phyloP scores from a whole-genome alignment of 2,113 vertebrate species.

The Campylomormyrus numenius region DNA sequence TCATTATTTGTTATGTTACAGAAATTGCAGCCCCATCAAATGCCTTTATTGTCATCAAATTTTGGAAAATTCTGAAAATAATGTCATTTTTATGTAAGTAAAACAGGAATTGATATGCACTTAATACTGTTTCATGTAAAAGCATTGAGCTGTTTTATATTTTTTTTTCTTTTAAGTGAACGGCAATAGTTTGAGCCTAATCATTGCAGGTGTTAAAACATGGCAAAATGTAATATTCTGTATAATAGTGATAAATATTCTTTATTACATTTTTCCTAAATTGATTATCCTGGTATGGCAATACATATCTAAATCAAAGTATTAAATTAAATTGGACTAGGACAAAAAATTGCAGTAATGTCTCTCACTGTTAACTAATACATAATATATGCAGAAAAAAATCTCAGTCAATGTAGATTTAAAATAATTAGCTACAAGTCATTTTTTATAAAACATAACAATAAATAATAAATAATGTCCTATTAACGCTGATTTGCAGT shows the following conservation, averaged over 20 bases:
- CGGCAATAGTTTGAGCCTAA: neutral
- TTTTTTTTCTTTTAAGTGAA: neutral
- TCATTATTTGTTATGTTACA: neutral
- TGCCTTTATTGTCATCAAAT: neutral
- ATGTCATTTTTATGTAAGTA: neutral
- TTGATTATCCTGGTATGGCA: neutral
- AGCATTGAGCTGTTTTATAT: neutral
- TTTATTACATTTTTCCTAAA: neutral
- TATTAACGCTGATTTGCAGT: neutral
- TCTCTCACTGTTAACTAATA: neutral
- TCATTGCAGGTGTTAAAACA: neutral
- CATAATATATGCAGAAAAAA: neutral
- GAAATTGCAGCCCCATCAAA: neutral
- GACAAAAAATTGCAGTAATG: neutral
- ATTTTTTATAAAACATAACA: neutral
- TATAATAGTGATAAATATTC: neutral
- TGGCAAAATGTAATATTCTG: neutral
- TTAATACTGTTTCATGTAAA: neutral
- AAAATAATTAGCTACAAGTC: neutral
- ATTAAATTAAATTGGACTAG: neutral
- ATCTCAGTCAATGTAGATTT: neutral
- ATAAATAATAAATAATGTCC: neutral
- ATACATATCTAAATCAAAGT: neutral
- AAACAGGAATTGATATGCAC: neutral
- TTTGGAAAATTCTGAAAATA: neutral